Evolutionary conservation across 2,888 invertebrate genomes (phyloP), one percentile per base, ranked within the genome.

Genomic region (Saturnia pavonia): DNA sequence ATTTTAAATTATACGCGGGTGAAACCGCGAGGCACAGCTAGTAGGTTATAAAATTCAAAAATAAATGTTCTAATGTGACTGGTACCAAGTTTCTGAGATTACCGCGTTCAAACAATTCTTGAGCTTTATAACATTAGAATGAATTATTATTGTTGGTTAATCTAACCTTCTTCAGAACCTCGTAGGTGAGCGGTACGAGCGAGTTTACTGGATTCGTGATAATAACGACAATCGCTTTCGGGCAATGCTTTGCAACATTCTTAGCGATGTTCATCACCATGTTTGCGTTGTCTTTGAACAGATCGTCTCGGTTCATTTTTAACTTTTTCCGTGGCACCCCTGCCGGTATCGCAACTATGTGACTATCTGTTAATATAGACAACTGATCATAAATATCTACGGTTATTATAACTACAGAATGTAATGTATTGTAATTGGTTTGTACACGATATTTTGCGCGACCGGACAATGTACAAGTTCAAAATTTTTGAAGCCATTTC

Each of bases 141-240:
- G 6, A 6, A 48, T 19, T 16, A 48, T 48, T 19, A 19, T 48
- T 48, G 16, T 19, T 19, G 7, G 7, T 48, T 22, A 54, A 22
- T 54, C 54, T 22, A 54, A 54, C 96, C 94, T 98, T 97, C 92
- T 98, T 98, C 78, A 98, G 94, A 19, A 99, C 96, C 91, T 99
- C 99, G 7, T 97, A 96, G 40, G 99, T 99, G 83, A 99, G 99
- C 14, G 99, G 99, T 73, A 99, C 99, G 81, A 99, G 99, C 72
- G 99, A 99, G 94, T 99, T 99, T 48, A 99, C 99, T 3, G 99
- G 99, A 93, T 99, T 99, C 51, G 99, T 98, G 89, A 99, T 99
- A 87, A 99, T 99, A 72, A 97, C 98, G 76, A 99, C 92, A 75
- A 99, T 95, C 63, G 99, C 99, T 85, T 98, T 97, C 65, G 99